Evolutionary conservation across 2,888 invertebrate species (phyloP).

Genomic region (Trichopria drosophilae): DNA sequence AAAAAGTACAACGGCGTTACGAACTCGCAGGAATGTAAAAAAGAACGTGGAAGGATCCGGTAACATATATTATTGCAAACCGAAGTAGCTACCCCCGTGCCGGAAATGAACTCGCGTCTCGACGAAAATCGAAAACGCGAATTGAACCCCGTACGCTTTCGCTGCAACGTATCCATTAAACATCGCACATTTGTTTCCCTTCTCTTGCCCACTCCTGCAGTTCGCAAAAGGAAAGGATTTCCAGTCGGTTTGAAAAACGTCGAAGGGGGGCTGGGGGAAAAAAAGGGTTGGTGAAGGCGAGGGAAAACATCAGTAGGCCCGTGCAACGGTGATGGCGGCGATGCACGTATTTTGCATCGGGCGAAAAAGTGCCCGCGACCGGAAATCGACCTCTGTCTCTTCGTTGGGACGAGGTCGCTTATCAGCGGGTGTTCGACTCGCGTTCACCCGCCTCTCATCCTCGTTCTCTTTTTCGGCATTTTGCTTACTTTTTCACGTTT

Average conservation of each 20-base stretch:
- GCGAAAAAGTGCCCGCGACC: slow-evolving; percentile 42
- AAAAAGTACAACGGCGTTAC: no score
- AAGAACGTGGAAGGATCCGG: no score
- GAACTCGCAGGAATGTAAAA: no score
- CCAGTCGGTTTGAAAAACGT: not conserved
- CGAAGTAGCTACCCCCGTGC: not conserved
- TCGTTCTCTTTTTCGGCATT: no score
- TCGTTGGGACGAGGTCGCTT: slow-evolving; percentile 11
- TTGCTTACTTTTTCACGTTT: no score
- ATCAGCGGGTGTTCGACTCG: no score
- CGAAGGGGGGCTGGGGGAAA: not conserved
- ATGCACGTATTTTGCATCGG: slow-evolving; percentile 27
- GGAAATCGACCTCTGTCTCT: slow-evolving; percentile 44
- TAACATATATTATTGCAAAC: not conserved
- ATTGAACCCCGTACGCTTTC: slow-evolving; percentile 19
- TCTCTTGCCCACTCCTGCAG: not conserved
- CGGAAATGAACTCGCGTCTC: slow-evolving; percentile 34
- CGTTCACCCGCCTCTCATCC: no score
- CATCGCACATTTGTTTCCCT: slow-evolving; percentile 27
- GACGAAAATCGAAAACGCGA: slow-evolving; percentile 28
- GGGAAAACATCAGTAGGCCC: slow-evolving; percentile 15
- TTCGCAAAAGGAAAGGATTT: no score
- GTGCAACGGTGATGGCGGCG: no score
- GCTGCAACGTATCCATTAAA: slow-evolving; percentile 25
- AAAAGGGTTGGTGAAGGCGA: not conserved